phyloP scores from a whole-genome alignment of 2,113 vertebrate species.

The Fregetta grallaria region DNA sequence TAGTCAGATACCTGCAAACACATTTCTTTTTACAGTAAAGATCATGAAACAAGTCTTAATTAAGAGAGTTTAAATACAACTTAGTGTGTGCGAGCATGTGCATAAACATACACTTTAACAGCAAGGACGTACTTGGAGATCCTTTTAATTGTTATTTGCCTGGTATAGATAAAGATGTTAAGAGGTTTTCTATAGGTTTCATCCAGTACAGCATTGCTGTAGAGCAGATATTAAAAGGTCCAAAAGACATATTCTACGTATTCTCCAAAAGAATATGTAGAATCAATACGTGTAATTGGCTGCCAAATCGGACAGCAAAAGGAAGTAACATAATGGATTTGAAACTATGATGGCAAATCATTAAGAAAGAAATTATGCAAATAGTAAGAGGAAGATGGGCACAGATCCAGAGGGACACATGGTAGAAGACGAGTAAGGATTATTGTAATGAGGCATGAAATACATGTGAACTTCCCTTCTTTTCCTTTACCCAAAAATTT shows the following conservation, averaged over 20 bases:
- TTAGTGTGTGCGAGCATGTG: neutral
- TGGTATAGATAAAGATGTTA: neutral
- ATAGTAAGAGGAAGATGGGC: conserved; percentile 14
- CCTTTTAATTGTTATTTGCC: neutral
- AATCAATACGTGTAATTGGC: neutral
- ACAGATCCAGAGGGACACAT: conserved; percentile 46
- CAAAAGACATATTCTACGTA: neutral
- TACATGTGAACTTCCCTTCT: neutral
- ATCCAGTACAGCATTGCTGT: neutral
- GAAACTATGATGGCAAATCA: neutral
- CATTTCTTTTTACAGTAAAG: conserved; percentile 48
- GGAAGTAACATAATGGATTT: conserved; percentile 13
- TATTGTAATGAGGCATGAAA: conserved; percentile 59
- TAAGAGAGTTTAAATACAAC: neutral
- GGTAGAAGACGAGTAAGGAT: conserved; percentile 31
- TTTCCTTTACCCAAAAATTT: conserved; percentile 1
- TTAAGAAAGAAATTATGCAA: conserved; percentile 52
- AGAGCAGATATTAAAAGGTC: neutral
- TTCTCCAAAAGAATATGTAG: neutral
- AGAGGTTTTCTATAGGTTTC: neutral
- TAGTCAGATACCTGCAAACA: conserved; percentile 64
- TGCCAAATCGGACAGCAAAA: neutral
- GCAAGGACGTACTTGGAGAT: neutral
- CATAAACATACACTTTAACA: neutral
- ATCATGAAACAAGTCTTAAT: neutral